Evolutionary conservation across 2,797 vertebrate genomes (phyloP).

Genomic region (Cichlasoma orientale): DNA sequence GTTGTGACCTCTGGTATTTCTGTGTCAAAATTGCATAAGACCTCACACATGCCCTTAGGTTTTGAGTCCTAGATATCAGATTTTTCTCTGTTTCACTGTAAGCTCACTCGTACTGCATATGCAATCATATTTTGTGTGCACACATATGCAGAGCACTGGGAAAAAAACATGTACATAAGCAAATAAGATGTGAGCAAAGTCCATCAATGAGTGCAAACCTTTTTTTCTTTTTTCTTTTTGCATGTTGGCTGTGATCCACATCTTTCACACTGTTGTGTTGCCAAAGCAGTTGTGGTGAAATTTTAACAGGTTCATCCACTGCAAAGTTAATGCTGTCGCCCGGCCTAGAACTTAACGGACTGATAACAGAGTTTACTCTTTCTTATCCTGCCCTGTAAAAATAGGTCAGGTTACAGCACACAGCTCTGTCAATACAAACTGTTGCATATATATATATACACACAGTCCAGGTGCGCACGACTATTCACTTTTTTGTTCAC

Average conservation of each 20-base stretch:
- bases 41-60: conserved; percentile 50
- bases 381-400: conserved; percentile 70
- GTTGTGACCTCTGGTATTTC: conserved; percentile 58
- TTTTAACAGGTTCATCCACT: conserved; percentile 80
- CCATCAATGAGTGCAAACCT: conserved; percentile 26
- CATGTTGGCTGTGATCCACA: conserved; percentile 51
- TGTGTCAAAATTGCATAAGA: conserved; percentile 56
- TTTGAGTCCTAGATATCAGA: conserved; percentile 30
- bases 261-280: conserved; percentile 59
- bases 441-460: conserved; percentile 21
- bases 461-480: conserved; percentile 15
- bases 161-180: conserved; percentile 7
- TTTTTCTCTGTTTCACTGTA: neutral
- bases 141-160: neutral
- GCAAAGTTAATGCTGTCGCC: conserved; percentile 64
- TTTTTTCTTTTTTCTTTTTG: conserved; percentile 7
- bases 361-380: conserved; percentile 82
- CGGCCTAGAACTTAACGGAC: conserved; percentile 57
- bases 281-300: conserved; percentile 73
- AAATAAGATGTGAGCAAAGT: conserved; percentile 50
- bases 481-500: conserved; percentile 19
- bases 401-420: conserved; percentile 80
- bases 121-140: neutral
- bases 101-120: neutral
- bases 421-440: conserved; percentile 65